Evolutionary conservation across 2,797 vertebrate species (phyloP).

Genomic region (Chanos chanos): DNA sequence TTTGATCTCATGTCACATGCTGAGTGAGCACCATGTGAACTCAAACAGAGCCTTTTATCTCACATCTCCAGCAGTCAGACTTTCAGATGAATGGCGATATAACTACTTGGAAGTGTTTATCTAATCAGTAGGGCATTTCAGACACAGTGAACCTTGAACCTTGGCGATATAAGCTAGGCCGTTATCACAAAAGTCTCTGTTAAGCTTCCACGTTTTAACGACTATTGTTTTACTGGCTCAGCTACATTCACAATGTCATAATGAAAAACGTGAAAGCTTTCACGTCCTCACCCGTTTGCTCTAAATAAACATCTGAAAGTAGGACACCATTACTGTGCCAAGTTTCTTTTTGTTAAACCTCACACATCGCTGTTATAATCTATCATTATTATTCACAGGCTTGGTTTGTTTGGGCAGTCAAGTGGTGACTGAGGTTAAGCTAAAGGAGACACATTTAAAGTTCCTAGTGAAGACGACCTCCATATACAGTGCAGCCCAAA

Average conservation of each 20-base stretch:
- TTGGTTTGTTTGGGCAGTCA: slow-evolving; percentile 17
- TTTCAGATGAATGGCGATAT: slow-evolving; percentile 7
- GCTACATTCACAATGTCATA: neutral
- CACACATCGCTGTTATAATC: neutral
- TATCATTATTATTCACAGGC: slow-evolving; percentile 31
- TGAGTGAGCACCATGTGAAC: too few relatives aligned
- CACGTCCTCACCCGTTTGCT: slow-evolving; percentile 1
- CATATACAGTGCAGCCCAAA: neutral
- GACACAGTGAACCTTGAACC: slow-evolving; percentile 40
- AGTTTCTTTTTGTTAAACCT: slow-evolving; percentile 2
- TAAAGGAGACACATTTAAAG: neutral
- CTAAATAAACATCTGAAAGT: slow-evolving; percentile 32
- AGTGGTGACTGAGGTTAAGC: neutral
- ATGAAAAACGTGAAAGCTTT: too few relatives aligned
- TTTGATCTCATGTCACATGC: too few relatives aligned
- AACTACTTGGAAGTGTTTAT: slow-evolving; percentile 24
- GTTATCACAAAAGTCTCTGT: slow-evolving; percentile 11
- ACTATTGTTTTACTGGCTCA: slow-evolving; percentile 6
- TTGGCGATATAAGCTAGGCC: neutral
- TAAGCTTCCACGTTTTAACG: neutral
- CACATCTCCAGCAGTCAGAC: slow-evolving; percentile 1
- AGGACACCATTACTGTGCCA: slow-evolving; percentile 26
- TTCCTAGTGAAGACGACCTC: slow-evolving; percentile 3
- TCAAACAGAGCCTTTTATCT: neutral
- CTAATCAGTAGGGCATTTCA: slow-evolving; percentile 27